phyloP scores from a whole-genome alignment of 2,888 invertebrate genomes.

The Eilema depressum region DNA sequence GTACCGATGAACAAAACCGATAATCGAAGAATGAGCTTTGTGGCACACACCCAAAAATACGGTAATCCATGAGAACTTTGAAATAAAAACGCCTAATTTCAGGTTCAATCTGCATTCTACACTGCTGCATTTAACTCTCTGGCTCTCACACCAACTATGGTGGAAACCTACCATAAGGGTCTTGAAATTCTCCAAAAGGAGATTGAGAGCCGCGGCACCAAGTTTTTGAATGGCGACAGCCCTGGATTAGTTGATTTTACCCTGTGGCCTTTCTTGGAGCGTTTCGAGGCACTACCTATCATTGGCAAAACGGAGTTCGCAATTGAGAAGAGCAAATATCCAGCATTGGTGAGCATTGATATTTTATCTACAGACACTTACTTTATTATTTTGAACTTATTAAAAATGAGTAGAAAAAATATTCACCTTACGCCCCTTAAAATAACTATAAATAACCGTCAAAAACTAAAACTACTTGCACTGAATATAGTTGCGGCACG shows the following conservation, averaged over 20 bases:
- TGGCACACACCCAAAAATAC: too few species aligned
- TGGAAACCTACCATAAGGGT: constrained; percentile 85
- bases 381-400: background rate
- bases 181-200: constrained; percentile 90
- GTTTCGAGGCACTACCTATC: constrained; percentile 85
- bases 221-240: constrained; percentile 89
- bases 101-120: constrained; percentile 86
- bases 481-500: too few species aligned
- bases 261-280: constrained; percentile 95
- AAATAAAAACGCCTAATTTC: constrained; percentile 12
- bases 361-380: background rate
- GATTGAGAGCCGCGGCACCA: constrained; percentile 87
- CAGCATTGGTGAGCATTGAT: constrained; percentile 86
- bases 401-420: background rate
- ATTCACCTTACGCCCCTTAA: background rate
- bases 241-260: constrained; percentile 94
- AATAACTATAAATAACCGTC: too few species aligned
- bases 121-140: constrained; percentile 80
- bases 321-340: constrained; percentile 89
- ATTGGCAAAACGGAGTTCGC: constrained; percentile 88
- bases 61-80: background rate
- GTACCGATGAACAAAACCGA: too few species aligned
- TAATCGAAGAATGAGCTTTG: too few species aligned
- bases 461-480: too few species aligned
- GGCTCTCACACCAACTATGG: constrained; percentile 69